Percentiles rank a stretch among this genome's conserved stretches.
Conservation (phyloP, 64 coral and sea anemone species). For the Anthopleura sola region DNA sequence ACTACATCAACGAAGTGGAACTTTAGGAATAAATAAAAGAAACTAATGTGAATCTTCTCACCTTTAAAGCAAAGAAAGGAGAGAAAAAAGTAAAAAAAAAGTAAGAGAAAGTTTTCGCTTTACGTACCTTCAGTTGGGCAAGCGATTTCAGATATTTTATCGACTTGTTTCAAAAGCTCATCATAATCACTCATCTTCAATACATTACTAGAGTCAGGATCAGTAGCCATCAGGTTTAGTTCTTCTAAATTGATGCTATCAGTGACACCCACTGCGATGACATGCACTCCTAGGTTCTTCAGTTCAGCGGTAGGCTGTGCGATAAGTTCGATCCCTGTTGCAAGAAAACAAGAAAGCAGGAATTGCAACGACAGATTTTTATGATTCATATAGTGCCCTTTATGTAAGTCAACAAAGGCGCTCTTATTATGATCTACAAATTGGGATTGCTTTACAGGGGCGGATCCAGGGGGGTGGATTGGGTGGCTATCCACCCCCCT, state of each 20-base stretch:
- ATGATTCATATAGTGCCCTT: too few relatives aligned
- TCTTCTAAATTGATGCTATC: conserved; percentile 30
- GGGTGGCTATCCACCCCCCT: too few relatives aligned
- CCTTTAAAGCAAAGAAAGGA: too few relatives aligned
- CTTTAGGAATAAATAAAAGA: too few relatives aligned
- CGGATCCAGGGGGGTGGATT: too few relatives aligned
- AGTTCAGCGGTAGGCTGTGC: not conserved
- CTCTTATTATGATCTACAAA: too few relatives aligned
- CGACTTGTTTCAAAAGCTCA: conserved; percentile 32
- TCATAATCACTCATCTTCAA: conserved; percentile 56
- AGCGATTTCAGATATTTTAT: conserved; percentile 17
- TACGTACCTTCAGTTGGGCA: conserved; percentile 42
- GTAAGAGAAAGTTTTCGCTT: too few relatives aligned
- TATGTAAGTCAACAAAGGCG: too few relatives aligned
- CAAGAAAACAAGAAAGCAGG: not conserved
- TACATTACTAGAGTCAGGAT: conserved; percentile 24
- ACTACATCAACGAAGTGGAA: too few relatives aligned
- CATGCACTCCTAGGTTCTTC: not conserved
- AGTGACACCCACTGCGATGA: conserved; percentile 41
- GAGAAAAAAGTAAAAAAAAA: too few relatives aligned
- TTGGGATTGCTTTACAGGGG: too few relatives aligned
- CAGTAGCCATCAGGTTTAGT: conserved; percentile 55
- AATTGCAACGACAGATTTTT: not conserved
- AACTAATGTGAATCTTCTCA: too few relatives aligned
- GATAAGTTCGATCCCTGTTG: conserved; percentile 12